Conservation (phyloP, 2,113 vertebrate species). For the Anoplopoma fimbria region DNA sequence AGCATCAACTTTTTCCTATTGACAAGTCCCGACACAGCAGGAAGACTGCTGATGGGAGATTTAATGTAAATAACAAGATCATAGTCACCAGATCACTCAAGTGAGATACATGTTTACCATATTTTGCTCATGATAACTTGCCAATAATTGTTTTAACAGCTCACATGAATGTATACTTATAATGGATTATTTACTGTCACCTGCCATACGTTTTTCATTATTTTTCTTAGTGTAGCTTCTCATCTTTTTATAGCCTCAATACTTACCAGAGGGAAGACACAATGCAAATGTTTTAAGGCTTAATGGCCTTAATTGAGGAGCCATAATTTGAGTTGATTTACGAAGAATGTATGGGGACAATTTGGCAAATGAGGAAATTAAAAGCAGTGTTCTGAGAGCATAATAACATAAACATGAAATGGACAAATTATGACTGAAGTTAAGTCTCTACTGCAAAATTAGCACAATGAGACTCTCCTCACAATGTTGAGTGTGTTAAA, state of each 20-base stretch:
- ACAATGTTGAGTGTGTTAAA: neutral
- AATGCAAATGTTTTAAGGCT: neutral
- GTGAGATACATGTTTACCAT: neutral
- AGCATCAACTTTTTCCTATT: neutral
- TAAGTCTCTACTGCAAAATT: neutral
- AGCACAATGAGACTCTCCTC: neutral
- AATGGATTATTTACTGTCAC: neutral
- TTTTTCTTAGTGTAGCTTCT: neutral
- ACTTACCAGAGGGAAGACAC: neutral
- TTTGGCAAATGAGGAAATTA: neutral
- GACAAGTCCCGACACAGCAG: conserved; percentile 2
- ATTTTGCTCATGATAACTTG: neutral
- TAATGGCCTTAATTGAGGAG: neutral
- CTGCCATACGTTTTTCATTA: neutral
- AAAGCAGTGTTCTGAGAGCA: neutral
- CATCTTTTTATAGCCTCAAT: neutral
- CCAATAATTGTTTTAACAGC: neutral
- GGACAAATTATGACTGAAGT: neutral
- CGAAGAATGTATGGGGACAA: neutral
- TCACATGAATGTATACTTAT: neutral
- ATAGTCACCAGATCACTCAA: neutral
- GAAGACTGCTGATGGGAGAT: neutral
- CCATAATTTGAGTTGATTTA: neutral
- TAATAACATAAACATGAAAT: neutral
- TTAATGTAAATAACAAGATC: neutral